Percentiles rank a stretch among this genome's conserved stretches.
These are phyloP conservation scores for Lutraria rhynchaena DNA, from an alignment of 1,140 invertebrate species.

Conservation along the genomic window DNA sequence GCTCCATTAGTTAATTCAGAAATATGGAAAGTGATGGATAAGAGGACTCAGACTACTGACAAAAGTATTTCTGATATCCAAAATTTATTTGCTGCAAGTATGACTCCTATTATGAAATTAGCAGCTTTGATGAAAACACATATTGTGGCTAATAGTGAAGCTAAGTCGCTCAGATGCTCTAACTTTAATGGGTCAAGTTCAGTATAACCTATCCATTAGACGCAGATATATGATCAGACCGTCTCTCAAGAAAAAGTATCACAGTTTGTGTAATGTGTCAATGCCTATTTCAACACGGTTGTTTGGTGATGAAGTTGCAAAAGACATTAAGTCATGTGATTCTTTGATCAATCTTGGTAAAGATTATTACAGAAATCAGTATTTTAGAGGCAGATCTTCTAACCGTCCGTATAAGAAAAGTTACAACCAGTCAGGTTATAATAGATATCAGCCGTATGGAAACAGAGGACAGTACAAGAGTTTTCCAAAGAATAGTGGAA, in stretches of 20 bases:
- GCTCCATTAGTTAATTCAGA: not conserved
- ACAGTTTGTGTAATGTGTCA: too few species aligned
- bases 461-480: not conserved
- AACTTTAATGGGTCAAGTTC: constrained; percentile 19
- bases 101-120: constrained; percentile 19
- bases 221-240: not conserved
- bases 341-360: too few species aligned
- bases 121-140: constrained; percentile 13
- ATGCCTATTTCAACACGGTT: not conserved
- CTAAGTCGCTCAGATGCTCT: not conserved
- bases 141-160: not conserved
- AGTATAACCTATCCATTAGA: constrained; percentile 22
- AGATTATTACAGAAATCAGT: not conserved
- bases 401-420: not conserved
- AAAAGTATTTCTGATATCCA: constrained; percentile 34
- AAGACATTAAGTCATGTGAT: not conserved
- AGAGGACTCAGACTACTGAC: constrained; percentile 16
- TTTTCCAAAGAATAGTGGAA: not conserved
- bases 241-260: constrained; percentile 18
- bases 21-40: too few species aligned
- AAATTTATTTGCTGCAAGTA: constrained; percentile 23
- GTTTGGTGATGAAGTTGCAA: constrained; percentile 30
- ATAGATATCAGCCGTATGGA: not conserved
- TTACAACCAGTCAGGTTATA: not conserved
- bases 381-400: constrained; percentile 16